Base-by-base conservation (phyloP, 2,888 invertebrate species). In the Drosophila birchii region DNA sequence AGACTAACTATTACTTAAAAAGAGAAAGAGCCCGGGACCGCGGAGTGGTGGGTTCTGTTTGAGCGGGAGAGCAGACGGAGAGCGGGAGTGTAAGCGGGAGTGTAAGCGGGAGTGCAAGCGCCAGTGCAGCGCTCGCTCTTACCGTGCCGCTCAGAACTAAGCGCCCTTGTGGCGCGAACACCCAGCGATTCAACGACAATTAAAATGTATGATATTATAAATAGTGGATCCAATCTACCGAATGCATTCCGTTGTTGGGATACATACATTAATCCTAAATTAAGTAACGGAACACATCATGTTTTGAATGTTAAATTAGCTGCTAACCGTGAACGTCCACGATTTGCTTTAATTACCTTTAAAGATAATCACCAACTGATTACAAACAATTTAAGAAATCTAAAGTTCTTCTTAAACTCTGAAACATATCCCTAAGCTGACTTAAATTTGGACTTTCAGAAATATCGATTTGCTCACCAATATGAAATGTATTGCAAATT, bases 261-360 rank as follows among this genome's bases (percentile, higher is more conserved):
- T 43, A 20, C 20, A 12, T 43, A 23, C 20, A 23, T 43, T 20
- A 43, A 43, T 4, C 11, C 14, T 1, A 43, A 43, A 43, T 20
- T 44, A 23, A 23, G 20, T 23, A 20, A 44, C 3, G 44, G 44
- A 20, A 44, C 14, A 12, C 44, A 23, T 20, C 44, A 44, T 43
- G 20, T 43, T 43, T 43, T 18, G 43, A 43, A 43, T 43, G 43
- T 43, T 43, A 20, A 43, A 20, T n/a, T n/a, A n/a, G n/a, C n/a
- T n/a, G n/a, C n/a, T n/a, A n/a, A n/a, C n/a, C n/a, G n/a, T n/a
- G n/a, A 43, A 43, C 43, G 43, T 43, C 18, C 43, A 5, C 20
- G 43, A 6, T 20, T 43, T 12, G 43, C 43, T 11, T 43, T 43
- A 20, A 20, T 43, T 12, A 20, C 11, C 11, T 43, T 43, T 20